Evolutionary conservation across 1,140 invertebrate genomes (phyloP), one percentile per base, ranked within the genome.

Genomic region (Zaprionus camerounensis): DNA sequence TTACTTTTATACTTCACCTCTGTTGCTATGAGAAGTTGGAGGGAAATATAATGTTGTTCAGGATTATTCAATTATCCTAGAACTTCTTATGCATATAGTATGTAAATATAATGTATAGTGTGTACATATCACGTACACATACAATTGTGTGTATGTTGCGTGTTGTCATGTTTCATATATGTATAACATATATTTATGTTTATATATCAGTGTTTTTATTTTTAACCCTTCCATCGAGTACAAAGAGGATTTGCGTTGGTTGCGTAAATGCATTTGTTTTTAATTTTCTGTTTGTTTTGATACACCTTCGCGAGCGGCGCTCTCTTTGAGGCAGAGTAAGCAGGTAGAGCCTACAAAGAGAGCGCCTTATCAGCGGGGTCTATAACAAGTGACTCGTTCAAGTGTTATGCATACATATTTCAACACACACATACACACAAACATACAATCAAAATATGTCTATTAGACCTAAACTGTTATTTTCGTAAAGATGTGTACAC

Each of bases 211-310:
- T 1, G 57, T 68, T 26, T 62, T 86, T 82, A 69, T 86, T 82
- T 80, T 57, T 71, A 80, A 72, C 59, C 34, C 58, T 56, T 76
- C 63, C 59, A 74, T 58, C 58, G 46, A 80, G 26, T 55, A 22
- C 9, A 15, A 59, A 53, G 61, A 44, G 55, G 51, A 34, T 70
- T 75, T 58, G 41, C 41, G 41, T 71, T 58, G 68, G 46, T 76
- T 76, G 74, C 74, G 69, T 76, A 76, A 76, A 76, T 67, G 76
- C 71, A 79, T 84, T 83, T 83, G 81, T 83, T 83, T 83, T 88
- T 82, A 87, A 88, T 87, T 84, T 55, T 88, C 67, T 65, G 78
- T 87, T 90, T 87, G 84, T 87, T 87, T 87, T 87, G 84, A 74
- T 87, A 87, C 85, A 72, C 70, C 65, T 79, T 86, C 72, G 67